Evolutionary conservation across 2,797 vertebrate species (phyloP).

Genomic region (Xerus rutilus): DNA sequence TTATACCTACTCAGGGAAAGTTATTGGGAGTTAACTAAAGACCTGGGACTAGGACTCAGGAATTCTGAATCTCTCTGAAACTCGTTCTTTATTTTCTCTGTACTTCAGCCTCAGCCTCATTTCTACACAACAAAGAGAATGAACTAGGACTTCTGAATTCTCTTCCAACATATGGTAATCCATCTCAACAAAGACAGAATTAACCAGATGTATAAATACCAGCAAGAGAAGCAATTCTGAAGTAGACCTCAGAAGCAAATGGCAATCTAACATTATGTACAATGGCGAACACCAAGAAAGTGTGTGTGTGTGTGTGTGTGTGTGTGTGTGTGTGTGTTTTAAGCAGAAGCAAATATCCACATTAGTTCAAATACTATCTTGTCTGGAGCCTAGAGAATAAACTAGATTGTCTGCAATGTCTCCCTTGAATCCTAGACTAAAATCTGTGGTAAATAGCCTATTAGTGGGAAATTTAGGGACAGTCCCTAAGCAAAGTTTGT

Average conservation of each 20-base stretch:
- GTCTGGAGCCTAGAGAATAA: slow-evolving; percentile 65
- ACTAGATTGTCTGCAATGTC: background rate
- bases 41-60: background rate
- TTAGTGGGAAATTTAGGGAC: slow-evolving; percentile 65
- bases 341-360: slow-evolving; percentile 49
- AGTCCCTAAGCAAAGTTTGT: slow-evolving; percentile 75
- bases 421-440: slow-evolving; percentile 19
- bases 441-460: slow-evolving; percentile 44
- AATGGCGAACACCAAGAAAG: background rate
- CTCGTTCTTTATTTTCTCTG: background rate
- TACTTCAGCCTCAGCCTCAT: background rate
- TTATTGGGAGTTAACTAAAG: background rate
- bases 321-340: background rate
- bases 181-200: slow-evolving; percentile 51
- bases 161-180: background rate
- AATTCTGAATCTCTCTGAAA: background rate
- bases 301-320: background rate
- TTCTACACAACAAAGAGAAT: background rate
- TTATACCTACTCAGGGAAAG: background rate
- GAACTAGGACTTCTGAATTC: background rate
- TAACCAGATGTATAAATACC: background rate
- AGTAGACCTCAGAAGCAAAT: background rate
- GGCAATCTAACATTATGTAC: background rate
- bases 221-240: background rate
- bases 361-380: slow-evolving; percentile 18